These are phyloP conservation scores for Lasius fuliginosus DNA, from an alignment of 2,888 invertebrate species.

Conservation along the genomic window DNA sequence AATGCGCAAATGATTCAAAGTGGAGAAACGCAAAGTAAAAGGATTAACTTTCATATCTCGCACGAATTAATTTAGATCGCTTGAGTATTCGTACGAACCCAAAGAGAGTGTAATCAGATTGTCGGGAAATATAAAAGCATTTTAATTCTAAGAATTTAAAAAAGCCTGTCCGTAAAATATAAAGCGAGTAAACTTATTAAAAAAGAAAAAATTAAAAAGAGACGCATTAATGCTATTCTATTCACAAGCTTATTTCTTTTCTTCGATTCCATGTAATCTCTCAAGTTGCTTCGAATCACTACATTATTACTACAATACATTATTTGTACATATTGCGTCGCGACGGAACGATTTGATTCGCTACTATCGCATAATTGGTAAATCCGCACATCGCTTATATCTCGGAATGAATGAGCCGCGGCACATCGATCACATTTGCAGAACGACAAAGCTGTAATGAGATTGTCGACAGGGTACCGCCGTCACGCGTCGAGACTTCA, in stretches of 20 bases:
- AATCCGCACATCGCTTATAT: constrained; percentile 37
- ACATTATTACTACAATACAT: background rate
- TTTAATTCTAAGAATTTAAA: background rate
- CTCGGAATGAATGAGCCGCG: constrained; percentile 19
- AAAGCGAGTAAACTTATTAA: background rate
- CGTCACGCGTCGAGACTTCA: constrained; percentile 18
- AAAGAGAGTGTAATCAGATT: constrained; percentile 5
- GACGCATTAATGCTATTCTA: background rate
- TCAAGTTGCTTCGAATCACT: background rate
- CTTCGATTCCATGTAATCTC: background rate
- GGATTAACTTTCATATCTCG: constrained; percentile 28
- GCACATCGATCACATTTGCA: constrained; percentile 76
- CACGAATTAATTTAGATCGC: constrained; percentile 24
- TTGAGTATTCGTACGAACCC: background rate
- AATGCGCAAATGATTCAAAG: constrained; percentile 18
- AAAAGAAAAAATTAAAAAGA: background rate
- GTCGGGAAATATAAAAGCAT: background rate
- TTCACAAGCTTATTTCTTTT: background rate
- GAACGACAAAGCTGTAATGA: constrained; percentile 72
- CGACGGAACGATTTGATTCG: constrained; percentile 26
- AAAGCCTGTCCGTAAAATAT: background rate
- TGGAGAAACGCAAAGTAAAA: constrained; percentile 11
- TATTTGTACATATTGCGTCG: background rate
- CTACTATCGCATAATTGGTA: constrained; percentile 33
- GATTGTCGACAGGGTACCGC: constrained; percentile 69